Conservation (phyloP, 2,797 vertebrate species). For the Crax fasciolata region DNA sequence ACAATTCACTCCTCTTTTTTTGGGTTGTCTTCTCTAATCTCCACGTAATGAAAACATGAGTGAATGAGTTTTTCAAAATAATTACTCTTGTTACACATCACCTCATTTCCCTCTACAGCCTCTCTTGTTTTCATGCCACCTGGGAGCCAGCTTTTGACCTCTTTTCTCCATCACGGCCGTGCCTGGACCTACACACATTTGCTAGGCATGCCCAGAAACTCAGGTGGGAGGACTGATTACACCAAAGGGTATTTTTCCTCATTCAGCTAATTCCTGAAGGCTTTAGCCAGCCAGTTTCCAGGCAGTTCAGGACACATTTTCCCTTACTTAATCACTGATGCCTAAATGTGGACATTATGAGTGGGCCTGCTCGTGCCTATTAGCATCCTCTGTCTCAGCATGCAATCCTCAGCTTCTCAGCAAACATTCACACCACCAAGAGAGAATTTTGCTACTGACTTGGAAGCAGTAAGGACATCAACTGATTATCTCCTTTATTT, state of each 20-base stretch:
- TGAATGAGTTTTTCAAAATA: not conserved
- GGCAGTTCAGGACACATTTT: not conserved
- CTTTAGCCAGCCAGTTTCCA: not conserved
- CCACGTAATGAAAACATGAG: not conserved
- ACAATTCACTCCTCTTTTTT: not conserved
- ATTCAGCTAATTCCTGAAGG: not conserved
- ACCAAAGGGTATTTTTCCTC: not conserved
- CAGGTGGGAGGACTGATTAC: not conserved
- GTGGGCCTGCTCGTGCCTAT: not conserved
- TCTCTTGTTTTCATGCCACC: accelerated
- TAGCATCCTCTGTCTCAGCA: not conserved
- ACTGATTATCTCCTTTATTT: not conserved
- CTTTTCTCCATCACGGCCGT: not conserved
- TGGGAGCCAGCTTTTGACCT: not conserved
- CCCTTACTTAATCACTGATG: not conserved
- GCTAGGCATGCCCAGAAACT: accelerated
- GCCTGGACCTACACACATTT: accelerated
- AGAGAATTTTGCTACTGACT: not conserved
- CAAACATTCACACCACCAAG: not conserved
- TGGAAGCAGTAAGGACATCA: not conserved
- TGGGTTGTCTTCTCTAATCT: not conserved
- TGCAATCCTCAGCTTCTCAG: not conserved
- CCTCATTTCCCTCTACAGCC: not conserved
- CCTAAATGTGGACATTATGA: not conserved
- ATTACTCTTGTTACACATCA: not conserved